Conservation (phyloP, 2,797 vertebrate genomes). For the Pachyuromys duprasi region DNA sequence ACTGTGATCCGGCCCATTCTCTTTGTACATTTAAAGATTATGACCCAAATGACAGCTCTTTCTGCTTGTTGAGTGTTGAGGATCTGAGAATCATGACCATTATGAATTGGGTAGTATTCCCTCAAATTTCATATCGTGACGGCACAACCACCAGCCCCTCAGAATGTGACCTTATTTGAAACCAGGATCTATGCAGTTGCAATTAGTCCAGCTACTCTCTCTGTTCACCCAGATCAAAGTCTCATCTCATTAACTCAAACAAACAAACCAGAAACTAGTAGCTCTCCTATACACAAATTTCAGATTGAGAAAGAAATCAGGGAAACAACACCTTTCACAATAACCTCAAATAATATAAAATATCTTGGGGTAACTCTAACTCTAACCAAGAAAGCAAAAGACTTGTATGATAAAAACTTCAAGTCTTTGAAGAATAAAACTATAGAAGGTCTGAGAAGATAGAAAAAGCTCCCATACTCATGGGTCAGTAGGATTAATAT, state of each 20-base stretch:
- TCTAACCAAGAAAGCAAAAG: neutral
- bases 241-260: neutral
- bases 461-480: neutral
- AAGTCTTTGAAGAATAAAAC: neutral
- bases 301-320: neutral
- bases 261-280: neutral
- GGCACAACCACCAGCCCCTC: neutral
- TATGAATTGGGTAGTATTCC: neutral
- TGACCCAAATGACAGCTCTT: neutral
- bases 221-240: neutral
- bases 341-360: neutral
- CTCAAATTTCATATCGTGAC: neutral
- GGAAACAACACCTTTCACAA: neutral
- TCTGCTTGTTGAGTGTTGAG: neutral
- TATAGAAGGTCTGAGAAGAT: neutral
- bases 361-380: neutral
- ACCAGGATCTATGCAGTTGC: neutral
- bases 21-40: slow-evolving; percentile 12
- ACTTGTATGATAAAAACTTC: neutral
- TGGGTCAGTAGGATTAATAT: too few relatives aligned
- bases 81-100: neutral
- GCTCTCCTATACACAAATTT: neutral
- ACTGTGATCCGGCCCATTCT: neutral
- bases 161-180: slow-evolving; percentile 6
- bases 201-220: neutral